These are phyloP conservation scores for Tribolium madens DNA, from an alignment of 1,140 invertebrate species.

Conservation along the genomic window DNA sequence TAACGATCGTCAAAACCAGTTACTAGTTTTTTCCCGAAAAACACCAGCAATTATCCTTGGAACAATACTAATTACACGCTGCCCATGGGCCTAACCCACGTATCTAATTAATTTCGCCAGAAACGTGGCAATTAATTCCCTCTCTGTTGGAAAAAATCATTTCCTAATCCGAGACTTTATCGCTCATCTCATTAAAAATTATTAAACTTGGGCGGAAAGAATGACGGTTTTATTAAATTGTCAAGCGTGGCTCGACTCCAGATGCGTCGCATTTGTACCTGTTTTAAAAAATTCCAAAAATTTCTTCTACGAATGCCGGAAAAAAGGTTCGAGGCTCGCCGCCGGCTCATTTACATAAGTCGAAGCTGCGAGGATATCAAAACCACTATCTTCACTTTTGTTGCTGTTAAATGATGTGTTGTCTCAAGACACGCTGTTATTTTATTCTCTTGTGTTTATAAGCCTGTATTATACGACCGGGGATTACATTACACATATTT, in stretches of 20 bases:
- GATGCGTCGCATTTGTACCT: conserved; percentile 54
- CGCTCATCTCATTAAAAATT: conserved; percentile 48
- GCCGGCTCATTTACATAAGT: conserved; percentile 45
- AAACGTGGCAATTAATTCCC: conserved; percentile 13
- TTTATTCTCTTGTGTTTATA: conserved; percentile 43
- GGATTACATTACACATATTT: conserved; percentile 48
- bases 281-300: conserved; percentile 55
- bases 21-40: neutral
- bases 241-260: conserved; percentile 49
- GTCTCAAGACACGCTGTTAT: conserved; percentile 37
- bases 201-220: conserved; percentile 41
- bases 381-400: conserved; percentile 47
- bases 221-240: conserved; percentile 56
- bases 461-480: conserved; percentile 32
- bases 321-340: conserved; percentile 36
- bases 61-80: conserved; percentile 18
- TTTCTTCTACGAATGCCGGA: conserved; percentile 53
- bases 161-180: neutral
- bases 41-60: conserved; percentile 2
- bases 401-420: conserved; percentile 51
- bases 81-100: neutral
- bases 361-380: conserved; percentile 30
- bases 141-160: too few species aligned
- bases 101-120: conserved; percentile 9
- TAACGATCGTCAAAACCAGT: neutral